phyloP scores from a whole-genome alignment of 2,797 vertebrate genomes.

The Graptemys geographica region DNA sequence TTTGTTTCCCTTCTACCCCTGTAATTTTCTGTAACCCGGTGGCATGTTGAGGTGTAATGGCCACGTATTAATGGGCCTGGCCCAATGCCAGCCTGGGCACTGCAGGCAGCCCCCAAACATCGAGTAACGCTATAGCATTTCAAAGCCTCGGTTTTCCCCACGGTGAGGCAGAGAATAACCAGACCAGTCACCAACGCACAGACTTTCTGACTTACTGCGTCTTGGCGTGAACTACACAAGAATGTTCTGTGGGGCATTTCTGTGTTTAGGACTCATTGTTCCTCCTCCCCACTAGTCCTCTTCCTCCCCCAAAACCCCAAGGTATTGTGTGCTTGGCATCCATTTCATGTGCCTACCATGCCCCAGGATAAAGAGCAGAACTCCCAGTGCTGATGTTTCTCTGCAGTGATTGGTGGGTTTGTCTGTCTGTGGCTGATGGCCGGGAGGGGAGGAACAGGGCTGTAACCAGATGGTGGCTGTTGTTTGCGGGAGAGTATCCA shows the following conservation, averaged over 20 bases:
- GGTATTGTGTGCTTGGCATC: background rate
- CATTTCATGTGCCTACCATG: no score
- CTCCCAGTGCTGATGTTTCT: background rate
- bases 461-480: background rate
- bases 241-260: constrained; percentile 57
- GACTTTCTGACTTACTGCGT: background rate
- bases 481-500: background rate
- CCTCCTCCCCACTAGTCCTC: constrained; percentile 10
- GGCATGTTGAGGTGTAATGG: accelerated
- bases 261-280: background rate
- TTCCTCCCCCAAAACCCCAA: background rate
- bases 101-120: background rate
- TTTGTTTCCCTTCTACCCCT: background rate
- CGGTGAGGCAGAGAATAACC: constrained; percentile 49
- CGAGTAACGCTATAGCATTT: background rate
- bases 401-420: background rate
- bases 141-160: constrained; percentile 24
- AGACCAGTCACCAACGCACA: background rate
- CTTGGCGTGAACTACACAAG: constrained; percentile 72
- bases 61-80: background rate
- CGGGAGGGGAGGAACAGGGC: background rate
- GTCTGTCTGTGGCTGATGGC: background rate
- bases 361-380: background rate
- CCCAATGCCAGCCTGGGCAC: background rate
- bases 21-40: accelerated